phyloP scores from a whole-genome alignment of 2,888 invertebrate genomes.

The Lepidocyrtinus sp. region DNA sequence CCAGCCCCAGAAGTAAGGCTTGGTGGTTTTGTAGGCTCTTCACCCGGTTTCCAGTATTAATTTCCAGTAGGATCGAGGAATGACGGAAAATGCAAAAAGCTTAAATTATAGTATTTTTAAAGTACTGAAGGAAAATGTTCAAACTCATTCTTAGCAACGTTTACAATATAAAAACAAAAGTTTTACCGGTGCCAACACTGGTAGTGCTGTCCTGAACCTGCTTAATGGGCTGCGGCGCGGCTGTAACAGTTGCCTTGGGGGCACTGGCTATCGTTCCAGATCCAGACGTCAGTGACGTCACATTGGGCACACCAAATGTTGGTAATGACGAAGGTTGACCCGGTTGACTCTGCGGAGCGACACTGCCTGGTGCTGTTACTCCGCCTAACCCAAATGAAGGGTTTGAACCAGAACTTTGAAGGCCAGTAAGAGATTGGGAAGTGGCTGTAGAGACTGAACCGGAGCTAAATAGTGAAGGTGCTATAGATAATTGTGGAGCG shows the following conservation, averaged over 20 bases:
- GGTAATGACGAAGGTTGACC: background rate
- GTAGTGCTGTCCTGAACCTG: too few species aligned
- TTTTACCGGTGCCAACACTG: too few species aligned
- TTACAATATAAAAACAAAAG: too few species aligned
- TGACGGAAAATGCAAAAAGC: too few species aligned
- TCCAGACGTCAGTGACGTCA: slow-evolving; percentile 16
- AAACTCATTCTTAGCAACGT: too few species aligned
- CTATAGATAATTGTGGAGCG: slow-evolving; percentile 38
- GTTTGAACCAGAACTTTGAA: background rate
- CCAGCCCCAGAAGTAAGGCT: too few species aligned
- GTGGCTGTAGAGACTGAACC: background rate
- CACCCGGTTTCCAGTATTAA: too few species aligned
- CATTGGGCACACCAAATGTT: background rate
- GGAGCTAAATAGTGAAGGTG: slow-evolving; percentile 27
- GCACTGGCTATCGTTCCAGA: background rate
- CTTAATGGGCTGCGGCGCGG: slow-evolving; percentile 70
- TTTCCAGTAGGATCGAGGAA: too few species aligned
- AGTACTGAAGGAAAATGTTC: too few species aligned
- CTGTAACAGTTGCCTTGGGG: slow-evolving; percentile 71
- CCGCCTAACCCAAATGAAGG: background rate
- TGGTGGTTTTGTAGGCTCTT: too few species aligned
- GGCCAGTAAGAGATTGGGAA: background rate
- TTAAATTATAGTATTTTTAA: too few species aligned
- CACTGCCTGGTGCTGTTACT: background rate
- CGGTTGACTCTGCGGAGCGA: background rate